Evolutionary conservation across 1,140 invertebrate genomes (phyloP), one percentile per base, ranked within the genome.

Genomic region (Augochlora pura): DNA sequence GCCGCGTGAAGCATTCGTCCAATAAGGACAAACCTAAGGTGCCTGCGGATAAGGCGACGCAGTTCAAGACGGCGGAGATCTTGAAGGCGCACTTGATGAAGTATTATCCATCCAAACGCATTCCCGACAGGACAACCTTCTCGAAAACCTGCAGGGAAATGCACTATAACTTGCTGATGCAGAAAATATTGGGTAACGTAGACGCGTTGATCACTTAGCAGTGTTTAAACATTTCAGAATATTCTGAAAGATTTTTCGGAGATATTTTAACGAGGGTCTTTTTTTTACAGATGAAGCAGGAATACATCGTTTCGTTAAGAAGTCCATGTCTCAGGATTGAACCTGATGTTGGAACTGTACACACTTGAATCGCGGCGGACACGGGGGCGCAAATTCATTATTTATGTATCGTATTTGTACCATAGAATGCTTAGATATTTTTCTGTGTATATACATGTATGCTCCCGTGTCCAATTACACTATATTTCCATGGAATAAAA

Each of bases 71-170:
- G 32, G 88, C 86, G 39, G 75, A 84, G 74, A 85, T 91, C 59
- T 83, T 91, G 49, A 91, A 90, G 70, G 75, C 75, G 3, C 87
- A 90, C 73, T 72, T 91, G 21, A 89, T 87, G 88, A 88, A 88
- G 60, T 88, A 90, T 71, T 91, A 91, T 72, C 82, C 83, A 27
- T 89, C 88, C 10, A 60, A 85, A 54, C 84, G 84, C 54, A 86
- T 91, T 39, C 90, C 90, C 8, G 88, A 91, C 83, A 85, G 77
- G 65, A 77, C 83, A 10, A 84, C 86, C 38, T 91, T 91, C 68
- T 88, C 85, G 54, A 88, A 77, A 77, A 88, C 81, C 63, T 91
- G 88, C 65, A 82, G 83, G 73, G 87, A 89, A 70, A 90, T 91
- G 82, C 89, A 90, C 60, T 62, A 85, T 21, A 80, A 52, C 25